Percentiles rank a stretch among this genome's conserved stretches.
Evolutionary conservation across 2,113 vertebrate species (phyloP).

Genomic region (Melanerpes formicivorus): DNA sequence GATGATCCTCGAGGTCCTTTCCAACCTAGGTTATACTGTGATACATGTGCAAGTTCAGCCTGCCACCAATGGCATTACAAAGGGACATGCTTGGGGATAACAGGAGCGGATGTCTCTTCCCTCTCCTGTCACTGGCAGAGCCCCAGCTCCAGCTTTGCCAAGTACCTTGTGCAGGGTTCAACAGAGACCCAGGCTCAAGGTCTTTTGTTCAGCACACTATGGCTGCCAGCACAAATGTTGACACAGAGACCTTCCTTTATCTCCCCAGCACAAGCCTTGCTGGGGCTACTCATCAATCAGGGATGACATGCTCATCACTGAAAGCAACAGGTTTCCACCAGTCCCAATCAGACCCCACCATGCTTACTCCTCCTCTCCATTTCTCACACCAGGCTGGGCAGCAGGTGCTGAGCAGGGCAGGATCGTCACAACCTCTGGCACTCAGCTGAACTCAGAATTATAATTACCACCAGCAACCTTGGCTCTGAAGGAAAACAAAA

Average conservation of each 20-base stretch:
- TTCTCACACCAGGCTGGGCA: background rate
- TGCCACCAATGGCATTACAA: background rate
- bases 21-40: too few relatives aligned
- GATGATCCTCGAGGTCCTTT: too few relatives aligned
- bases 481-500: constrained; percentile 52
- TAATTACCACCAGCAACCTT: constrained; percentile 40
- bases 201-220: background rate
- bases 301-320: background rate
- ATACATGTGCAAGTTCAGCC: background rate
- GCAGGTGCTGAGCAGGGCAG: background rate
- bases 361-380: background rate
- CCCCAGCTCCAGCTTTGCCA: background rate
- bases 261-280: background rate
- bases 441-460: background rate
- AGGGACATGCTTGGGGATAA: rapidly evolving
- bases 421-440: background rate
- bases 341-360: rapidly evolving
- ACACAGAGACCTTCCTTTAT: background rate
- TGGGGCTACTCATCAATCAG: background rate
- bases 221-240: constrained; percentile 14
- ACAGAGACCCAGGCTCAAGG: background rate
- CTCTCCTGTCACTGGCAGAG: background rate
- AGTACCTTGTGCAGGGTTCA: background rate
- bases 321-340: background rate
- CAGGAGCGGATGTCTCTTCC: background rate